phyloP scores from a whole-genome alignment of 2,113 vertebrate species.

The Macaca mulatta region DNA sequence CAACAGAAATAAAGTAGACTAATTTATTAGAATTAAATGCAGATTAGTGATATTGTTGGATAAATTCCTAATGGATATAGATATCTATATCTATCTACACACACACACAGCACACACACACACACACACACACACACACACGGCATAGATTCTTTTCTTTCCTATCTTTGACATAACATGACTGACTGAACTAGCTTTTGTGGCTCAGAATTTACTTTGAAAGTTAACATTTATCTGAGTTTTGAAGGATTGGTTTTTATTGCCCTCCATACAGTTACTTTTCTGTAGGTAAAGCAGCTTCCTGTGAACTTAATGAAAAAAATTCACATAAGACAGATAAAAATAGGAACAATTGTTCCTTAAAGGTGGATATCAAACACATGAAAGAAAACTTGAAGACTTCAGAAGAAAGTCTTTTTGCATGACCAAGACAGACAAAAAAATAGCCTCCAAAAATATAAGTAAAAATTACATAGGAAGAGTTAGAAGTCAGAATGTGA shows the following conservation, averaged over 20 bases:
- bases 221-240: constrained; percentile 6
- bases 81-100: too few relatives aligned
- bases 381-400: not conserved
- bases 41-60: not conserved
- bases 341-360: constrained; percentile 3
- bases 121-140: too few relatives aligned
- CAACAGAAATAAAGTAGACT: not conserved
- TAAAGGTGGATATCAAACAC: not conserved
- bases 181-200: not conserved
- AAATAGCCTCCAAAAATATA: not conserved
- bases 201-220: not conserved
- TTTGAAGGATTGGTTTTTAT: not conserved
- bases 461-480: not conserved
- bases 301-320: constrained; percentile 41
- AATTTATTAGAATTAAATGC: not conserved
- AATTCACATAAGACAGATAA: not conserved
- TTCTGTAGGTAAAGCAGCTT: not conserved
- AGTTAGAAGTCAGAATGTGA: not conserved
- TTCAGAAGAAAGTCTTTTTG: not conserved
- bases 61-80: not conserved
- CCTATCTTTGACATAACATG: not conserved
- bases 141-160: not conserved
- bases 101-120: too few relatives aligned
- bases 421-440: not conserved
- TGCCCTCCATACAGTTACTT: not conserved